These are phyloP conservation scores for Poecile atricapillus DNA, from an alignment of 2,113 vertebrate genomes.

Conservation along the genomic window DNA sequence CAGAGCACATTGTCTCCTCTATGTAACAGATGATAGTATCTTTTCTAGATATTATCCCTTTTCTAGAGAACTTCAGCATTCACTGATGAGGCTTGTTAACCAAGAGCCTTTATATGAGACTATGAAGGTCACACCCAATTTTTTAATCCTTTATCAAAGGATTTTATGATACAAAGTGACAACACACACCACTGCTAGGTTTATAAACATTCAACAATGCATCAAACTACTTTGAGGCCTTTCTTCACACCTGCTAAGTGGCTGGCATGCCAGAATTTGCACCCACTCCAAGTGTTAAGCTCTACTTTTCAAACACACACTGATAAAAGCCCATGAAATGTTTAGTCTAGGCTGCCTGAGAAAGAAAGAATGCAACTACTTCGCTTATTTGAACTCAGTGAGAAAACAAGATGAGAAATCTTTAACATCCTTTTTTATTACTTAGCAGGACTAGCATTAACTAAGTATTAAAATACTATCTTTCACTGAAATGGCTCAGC, in stretches of 20 bases:
- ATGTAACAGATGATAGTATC: background rate
- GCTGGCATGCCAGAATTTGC: background rate
- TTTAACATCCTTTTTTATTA: background rate
- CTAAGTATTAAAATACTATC: background rate
- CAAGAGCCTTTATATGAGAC: background rate
- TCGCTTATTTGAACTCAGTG: background rate
- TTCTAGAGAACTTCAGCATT: background rate
- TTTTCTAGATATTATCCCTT: background rate
- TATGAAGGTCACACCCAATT: background rate
- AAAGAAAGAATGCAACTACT: background rate
- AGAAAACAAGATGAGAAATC: background rate
- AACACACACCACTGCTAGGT: background rate
- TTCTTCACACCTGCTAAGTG: background rate
- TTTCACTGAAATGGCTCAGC: background rate
- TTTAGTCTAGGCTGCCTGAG: background rate
- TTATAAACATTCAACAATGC: background rate
- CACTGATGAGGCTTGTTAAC: background rate
- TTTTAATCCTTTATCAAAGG: background rate
- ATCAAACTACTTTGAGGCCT: background rate
- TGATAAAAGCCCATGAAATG: background rate
- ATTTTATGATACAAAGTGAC: background rate
- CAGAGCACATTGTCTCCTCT: too few relatives aligned
- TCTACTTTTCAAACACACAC: background rate
- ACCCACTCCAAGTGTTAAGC: background rate
- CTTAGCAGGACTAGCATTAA: background rate